A percentile compares a stretch with the other conserved stretches of the same genome.
Evolutionary conservation across 2,888 invertebrate species (phyloP).

Genomic region (Rutpela maculata): DNA sequence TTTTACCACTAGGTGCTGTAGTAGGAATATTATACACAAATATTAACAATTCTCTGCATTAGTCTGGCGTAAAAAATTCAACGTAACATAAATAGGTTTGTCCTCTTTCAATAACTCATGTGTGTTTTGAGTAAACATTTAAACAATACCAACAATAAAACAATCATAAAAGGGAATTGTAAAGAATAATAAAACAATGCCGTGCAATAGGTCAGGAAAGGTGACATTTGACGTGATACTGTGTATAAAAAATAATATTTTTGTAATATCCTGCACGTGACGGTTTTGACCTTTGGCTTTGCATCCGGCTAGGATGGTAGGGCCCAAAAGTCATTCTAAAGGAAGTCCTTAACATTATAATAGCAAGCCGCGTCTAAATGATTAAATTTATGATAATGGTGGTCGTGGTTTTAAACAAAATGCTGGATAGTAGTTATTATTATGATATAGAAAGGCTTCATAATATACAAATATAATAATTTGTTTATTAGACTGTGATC

Average conservation of each 20-base stretch:
- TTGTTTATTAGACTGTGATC: too few species aligned
- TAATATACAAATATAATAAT: too few species aligned
- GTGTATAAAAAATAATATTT: constrained; percentile 53
- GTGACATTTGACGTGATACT: constrained; percentile 55
- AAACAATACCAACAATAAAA: constrained; percentile 47
- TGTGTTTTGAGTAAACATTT: constrained; percentile 41
- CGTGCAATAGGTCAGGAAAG: constrained; percentile 53
- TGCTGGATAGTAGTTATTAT: background rate
- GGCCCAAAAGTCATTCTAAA: constrained; percentile 28
- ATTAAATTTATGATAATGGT: constrained; percentile 18
- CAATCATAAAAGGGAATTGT: constrained; percentile 41
- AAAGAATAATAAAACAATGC: constrained; percentile 52
- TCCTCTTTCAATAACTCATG: constrained; percentile 38
- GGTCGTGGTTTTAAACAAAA: constrained; percentile 4
- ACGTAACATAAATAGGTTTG: constrained; percentile 37
- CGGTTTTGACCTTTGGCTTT: constrained; percentile 63
- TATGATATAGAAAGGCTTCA: background rate
- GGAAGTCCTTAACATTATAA: constrained; percentile 35
- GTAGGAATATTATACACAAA: too few species aligned
- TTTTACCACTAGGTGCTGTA: too few species aligned
- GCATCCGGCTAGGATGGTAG: constrained; percentile 48
- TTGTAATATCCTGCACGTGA: constrained; percentile 62
- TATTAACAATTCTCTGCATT: background rate
- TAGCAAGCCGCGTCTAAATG: constrained; percentile 5
- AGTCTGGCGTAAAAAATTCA: background rate